phyloP scores from a whole-genome alignment of 2,797 vertebrate species.

The Discoglossus pictus region DNA sequence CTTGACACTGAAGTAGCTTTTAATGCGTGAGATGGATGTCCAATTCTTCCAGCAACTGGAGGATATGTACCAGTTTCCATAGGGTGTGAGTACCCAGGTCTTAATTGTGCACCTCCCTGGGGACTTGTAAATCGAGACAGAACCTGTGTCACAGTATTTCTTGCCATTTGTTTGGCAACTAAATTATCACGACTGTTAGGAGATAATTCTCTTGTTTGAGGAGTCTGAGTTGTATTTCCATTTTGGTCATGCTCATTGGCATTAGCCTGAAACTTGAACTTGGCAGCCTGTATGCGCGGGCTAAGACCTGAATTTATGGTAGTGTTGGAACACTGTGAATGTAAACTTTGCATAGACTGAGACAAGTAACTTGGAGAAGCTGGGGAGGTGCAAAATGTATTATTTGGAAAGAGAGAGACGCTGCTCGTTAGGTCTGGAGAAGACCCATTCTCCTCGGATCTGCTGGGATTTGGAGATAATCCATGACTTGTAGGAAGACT shows the following conservation, averaged over 20 bases:
- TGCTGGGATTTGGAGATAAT: slow-evolving; percentile 59
- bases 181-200: slow-evolving; percentile 92
- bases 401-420: slow-evolving; percentile 55
- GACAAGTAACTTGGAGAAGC: slow-evolving; percentile 60
- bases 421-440: slow-evolving; percentile 64
- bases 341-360: slow-evolving; percentile 67
- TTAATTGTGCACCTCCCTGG: slow-evolving; percentile 69
- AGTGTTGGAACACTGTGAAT: slow-evolving; percentile 68
- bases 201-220: slow-evolving; percentile 88
- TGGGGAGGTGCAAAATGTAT: slow-evolving; percentile 57
- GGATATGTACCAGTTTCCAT: slow-evolving; percentile 76
- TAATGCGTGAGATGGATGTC: slow-evolving; percentile 75
- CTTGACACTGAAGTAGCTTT: slow-evolving; percentile 87
- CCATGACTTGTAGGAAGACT: slow-evolving; percentile 55
- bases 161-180: slow-evolving; percentile 91
- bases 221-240: slow-evolving; percentile 88
- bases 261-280: slow-evolving; percentile 90
- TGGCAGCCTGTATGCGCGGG: slow-evolving; percentile 90
- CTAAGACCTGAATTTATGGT: slow-evolving; percentile 80
- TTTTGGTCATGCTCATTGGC: slow-evolving; percentile 94
- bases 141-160: slow-evolving; percentile 95
- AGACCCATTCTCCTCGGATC: slow-evolving; percentile 82
- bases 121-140: slow-evolving; percentile 94
- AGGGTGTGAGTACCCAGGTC: slow-evolving; percentile 77
- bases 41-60: slow-evolving; percentile 76